Base-by-base conservation (phyloP, 2,888 invertebrate genomes). In the Lepas anatifera region DNA sequence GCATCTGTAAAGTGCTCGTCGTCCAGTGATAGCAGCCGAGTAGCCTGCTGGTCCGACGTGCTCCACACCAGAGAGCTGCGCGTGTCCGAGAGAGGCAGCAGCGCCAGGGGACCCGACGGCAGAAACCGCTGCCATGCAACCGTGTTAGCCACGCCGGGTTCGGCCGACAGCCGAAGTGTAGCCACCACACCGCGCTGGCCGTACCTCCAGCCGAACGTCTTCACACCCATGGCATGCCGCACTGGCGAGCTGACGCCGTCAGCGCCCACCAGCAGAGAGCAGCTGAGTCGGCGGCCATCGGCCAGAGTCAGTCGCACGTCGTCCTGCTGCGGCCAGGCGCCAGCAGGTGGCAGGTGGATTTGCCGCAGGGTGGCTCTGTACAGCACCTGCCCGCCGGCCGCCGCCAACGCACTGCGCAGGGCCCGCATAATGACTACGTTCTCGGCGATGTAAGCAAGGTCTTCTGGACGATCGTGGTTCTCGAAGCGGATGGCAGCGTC, bases 111-210 rank as follows among this genome's bases (percentile, higher is more conserved):
- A 0, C 98, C 98, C 3, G 86, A 87, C 0, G 95, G 92, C 72
- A 96, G 81, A 81, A 97, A 97, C 74, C 96, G 85, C 80, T 99
- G 98, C 97, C 97, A 99, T 0, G 97, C 98, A 3, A 91, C 89
- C 39, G 85, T 84, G 80, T 97, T 97, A 70, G 87, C 87, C 35
- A 35, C 64, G 71, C 64, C 77, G 83, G 91, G 92, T 81, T 92
- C 90, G 25, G 86, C 84, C n/a, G n/a, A n/a, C 70, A 97, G 81
- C 76, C 89, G 82, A 43, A 98, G 80, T 0, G 95, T 96, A 1
- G 96, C 96, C 0, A 99, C 97, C 32, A 99, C 85, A 10, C 90
- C 97, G 84, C 87, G 88, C 78, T 96, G 93, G 68, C 92, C 85
- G 78, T 99, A 98, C 75, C 87, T 87, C 86, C 92, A 89, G 0